Evolutionary conservation across 2,113 vertebrate genomes (phyloP).

Genomic region (Beaufortia kweichowensis): DNA sequence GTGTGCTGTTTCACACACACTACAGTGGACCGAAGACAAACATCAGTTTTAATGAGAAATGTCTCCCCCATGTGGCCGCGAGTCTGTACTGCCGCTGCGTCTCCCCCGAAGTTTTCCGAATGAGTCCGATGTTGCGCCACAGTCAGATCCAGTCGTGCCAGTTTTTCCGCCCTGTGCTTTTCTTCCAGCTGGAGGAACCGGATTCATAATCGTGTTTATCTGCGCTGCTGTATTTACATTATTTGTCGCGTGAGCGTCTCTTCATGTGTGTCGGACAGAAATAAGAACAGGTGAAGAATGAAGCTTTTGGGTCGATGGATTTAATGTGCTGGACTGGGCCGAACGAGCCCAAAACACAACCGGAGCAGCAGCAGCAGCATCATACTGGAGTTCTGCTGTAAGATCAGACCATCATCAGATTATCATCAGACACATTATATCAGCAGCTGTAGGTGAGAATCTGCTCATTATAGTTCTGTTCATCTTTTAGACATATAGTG

Average conservation of each 20-base stretch:
- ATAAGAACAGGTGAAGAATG: neutral
- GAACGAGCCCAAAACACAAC: conserved; percentile 1
- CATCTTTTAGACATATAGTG: conserved; percentile 37
- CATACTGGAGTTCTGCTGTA: neutral
- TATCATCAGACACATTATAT: neutral
- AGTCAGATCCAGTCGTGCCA: conserved; percentile 53
- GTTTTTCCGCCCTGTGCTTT: conserved; percentile 57
- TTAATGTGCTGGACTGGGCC: neutral
- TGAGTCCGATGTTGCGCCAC: conserved; percentile 61
- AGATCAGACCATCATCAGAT: neutral
- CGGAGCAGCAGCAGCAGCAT: neutral
- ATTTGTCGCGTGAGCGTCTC: conserved; percentile 47
- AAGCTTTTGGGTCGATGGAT: neutral
- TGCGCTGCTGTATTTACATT: conserved; percentile 33
- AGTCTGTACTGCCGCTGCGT: neutral
- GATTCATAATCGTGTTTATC: too few species aligned
- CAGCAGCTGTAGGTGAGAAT: conserved; percentile 45
- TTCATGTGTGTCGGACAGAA: conserved; percentile 33
- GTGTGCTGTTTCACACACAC: too few species aligned
- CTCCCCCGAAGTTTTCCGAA: conserved; percentile 32
- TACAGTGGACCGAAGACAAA: too few species aligned
- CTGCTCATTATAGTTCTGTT: neutral
- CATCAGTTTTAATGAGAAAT: too few species aligned
- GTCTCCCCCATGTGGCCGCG: neutral
- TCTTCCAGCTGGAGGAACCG: conserved; percentile 42